Percentiles rank a stretch among this genome's conserved stretches.
Evolutionary conservation across 2,113 vertebrate genomes (phyloP).

Genomic region (Nymphicus hollandicus): DNA sequence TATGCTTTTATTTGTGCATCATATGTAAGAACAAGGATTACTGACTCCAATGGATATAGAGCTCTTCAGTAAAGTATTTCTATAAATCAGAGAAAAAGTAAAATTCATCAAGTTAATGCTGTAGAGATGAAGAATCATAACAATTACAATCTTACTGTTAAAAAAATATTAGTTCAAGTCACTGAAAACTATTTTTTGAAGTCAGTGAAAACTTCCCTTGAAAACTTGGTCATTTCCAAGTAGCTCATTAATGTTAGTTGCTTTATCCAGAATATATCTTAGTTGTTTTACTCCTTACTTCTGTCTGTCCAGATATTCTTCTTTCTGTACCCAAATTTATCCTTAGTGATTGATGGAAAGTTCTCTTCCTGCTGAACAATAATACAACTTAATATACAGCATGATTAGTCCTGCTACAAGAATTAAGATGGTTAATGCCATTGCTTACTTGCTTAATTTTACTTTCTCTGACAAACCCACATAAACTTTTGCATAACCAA

Average conservation of each 20-base stretch:
- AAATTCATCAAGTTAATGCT: neutral
- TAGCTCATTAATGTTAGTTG: neutral
- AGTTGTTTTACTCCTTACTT: neutral
- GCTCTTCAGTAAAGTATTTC: neutral
- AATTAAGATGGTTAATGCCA: neutral
- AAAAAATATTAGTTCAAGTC: neutral
- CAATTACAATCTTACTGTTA: neutral
- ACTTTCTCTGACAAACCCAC: neutral
- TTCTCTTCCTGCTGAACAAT: neutral
- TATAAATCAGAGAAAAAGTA: neutral
- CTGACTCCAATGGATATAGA: neutral
- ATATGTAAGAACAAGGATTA: neutral
- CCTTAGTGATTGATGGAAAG: neutral
- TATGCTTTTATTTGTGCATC: neutral
- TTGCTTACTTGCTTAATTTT: neutral
- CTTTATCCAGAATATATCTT: neutral
- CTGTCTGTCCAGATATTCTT: neutral
- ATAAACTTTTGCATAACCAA: neutral
- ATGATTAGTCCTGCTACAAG: neutral
- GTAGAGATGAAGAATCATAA: neutral
- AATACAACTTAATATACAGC: neutral
- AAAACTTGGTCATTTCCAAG: neutral
- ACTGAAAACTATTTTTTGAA: neutral
- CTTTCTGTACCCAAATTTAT: neutral
- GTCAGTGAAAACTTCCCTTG: neutral